phyloP scores from a whole-genome alignment of 2,113 vertebrate genomes.

The Forbesichthys agassizii region DNA sequence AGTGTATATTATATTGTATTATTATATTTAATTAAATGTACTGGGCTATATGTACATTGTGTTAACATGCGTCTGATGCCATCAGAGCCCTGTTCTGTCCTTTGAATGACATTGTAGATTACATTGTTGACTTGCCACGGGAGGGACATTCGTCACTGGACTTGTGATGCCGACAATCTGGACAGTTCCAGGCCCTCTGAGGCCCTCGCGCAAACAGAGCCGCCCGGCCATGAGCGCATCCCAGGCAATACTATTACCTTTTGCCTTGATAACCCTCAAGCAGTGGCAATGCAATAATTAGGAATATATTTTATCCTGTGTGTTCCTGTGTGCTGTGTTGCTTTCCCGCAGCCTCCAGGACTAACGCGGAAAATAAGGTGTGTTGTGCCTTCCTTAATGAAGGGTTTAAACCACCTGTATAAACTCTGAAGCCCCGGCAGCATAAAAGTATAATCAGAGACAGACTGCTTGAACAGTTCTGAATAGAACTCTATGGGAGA shows the following conservation, averaged over 20 bases:
- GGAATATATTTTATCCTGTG: constrained; percentile 76
- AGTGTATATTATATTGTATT: no score
- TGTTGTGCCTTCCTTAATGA: constrained; percentile 66
- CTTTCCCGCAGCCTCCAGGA: constrained; percentile 66
- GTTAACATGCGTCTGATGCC: constrained; percentile 41
- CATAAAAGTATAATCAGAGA: constrained; percentile 39
- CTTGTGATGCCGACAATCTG: constrained; percentile 64
- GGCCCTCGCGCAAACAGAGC: constrained; percentile 58
- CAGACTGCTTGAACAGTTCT: not conserved
- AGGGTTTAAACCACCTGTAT: constrained; percentile 60
- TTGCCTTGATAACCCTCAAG: constrained; percentile 69
- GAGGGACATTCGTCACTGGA: constrained; percentile 64
- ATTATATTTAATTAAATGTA: no score
- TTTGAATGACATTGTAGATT: constrained; percentile 57
- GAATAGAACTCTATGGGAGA: no score
- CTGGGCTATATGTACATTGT: not conserved
- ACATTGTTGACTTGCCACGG: constrained; percentile 61
- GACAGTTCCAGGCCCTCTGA: constrained; percentile 57
- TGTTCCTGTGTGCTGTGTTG: constrained; percentile 69
- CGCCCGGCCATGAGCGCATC: constrained; percentile 69
- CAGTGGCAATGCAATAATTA: constrained; percentile 71
- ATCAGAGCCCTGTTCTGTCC: constrained; percentile 52
- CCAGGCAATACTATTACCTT: constrained; percentile 72
- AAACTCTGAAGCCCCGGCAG: constrained; percentile 47
- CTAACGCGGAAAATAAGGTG: constrained; percentile 65